Base-by-base conservation (phyloP, 2,113 vertebrate species). In the Loxodonta africana region DNA sequence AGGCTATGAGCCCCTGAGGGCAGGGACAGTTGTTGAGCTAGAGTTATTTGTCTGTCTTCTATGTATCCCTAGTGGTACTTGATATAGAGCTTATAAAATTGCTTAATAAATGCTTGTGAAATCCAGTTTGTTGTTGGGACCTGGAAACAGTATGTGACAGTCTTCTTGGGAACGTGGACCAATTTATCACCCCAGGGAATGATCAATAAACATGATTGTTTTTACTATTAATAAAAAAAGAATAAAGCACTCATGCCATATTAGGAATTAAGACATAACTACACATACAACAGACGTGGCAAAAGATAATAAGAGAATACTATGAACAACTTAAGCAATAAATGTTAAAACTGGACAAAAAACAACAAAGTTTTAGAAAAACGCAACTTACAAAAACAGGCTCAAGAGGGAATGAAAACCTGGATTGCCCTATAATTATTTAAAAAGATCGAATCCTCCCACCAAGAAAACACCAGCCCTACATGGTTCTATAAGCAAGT, bases 21-120 rank as follows among this genome's bases (percentile, higher is more conserved):
- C 41, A 28, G 18, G 48, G 37, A 71, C 1, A 60, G 6, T 71
- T 51, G 11, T 6, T 63, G 28, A 80, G 6, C 48, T 48, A 48
- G 48, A 48, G 48, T 48, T 48, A 48, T 48, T 48, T 48, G 53
- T 57, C 53, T 57, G 11, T 57, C 12, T 57, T 57, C 53, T 57
- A 10, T 57, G 53, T 15, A 53, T 33, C 21, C 60, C 37, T 21
- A 78, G 51, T 51, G n/a, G 46, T 60, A 62, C 8, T 57, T 37
- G 18, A 51, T 33, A 6, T 62, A 71, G 8, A 80, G 18, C 8
- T 69, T 12, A 46, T 74, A 28, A 77, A 62, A 41, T 0, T 46
- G 21, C 37, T 51, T 78, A 95, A 92, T 84, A 97, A 96, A 91
- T 67, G 37, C 26, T 94, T 92, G 30, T 30, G 37, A 83, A 95